phyloP scores from a whole-genome alignment of 2,113 vertebrate genomes.

The Zapornia atra region DNA sequence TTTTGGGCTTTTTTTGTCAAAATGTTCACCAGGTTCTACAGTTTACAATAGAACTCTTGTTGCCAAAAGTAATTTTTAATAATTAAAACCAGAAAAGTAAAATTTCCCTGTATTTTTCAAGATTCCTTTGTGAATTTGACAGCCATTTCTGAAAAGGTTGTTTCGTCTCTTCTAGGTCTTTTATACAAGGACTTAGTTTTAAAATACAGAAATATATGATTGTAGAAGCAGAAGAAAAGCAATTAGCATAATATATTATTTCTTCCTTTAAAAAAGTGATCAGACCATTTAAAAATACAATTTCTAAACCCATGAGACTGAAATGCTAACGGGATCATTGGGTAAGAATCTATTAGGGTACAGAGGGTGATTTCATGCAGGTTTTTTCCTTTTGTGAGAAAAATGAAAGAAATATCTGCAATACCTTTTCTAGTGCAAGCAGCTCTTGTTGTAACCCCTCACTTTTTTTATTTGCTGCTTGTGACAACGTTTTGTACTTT shows the following conservation, averaged over 20 bases:
- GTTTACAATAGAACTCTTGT: neutral
- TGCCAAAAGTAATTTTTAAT: neutral
- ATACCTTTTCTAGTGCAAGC: slow-evolving; percentile 83
- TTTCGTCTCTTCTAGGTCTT: neutral
- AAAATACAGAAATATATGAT: neutral
- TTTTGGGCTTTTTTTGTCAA: neutral
- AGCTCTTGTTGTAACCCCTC: slow-evolving; percentile 85
- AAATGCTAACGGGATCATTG: neutral
- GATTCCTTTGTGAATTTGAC: neutral
- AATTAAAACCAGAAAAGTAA: neutral
- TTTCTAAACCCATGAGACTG: neutral
- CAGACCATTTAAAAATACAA: neutral
- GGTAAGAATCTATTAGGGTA: neutral
- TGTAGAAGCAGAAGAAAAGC: neutral
- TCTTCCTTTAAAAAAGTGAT: neutral
- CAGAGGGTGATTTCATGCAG: neutral
- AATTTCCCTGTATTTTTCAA: neutral
- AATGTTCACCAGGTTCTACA: neutral
- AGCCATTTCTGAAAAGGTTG: neutral
- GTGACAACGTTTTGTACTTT: slow-evolving; percentile 84
- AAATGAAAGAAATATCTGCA: neutral
- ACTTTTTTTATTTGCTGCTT: slow-evolving; percentile 82
- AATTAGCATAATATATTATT: neutral
- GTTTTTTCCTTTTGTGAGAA: neutral
- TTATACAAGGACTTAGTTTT: neutral